phyloP scores from a whole-genome alignment of 1,140 invertebrate species.

The Littorina saxatilis region DNA sequence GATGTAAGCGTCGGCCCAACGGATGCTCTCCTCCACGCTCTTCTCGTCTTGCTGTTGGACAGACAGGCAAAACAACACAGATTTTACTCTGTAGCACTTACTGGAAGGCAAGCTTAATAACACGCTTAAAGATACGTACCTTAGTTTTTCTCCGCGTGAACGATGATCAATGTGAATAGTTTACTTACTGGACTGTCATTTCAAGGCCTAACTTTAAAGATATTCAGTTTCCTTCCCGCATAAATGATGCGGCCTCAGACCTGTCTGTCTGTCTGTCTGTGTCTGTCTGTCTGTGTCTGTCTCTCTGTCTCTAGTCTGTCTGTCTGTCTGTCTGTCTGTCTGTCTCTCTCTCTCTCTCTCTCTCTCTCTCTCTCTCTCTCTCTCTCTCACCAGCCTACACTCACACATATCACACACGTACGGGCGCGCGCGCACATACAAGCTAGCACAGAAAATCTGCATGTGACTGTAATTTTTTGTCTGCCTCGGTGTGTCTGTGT shows the following conservation, averaged over 20 bases:
- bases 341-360: not conserved
- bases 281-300: not conserved
- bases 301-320: too few species aligned
- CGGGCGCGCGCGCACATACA: not conserved
- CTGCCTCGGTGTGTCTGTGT: not conserved
- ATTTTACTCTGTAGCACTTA: too few species aligned
- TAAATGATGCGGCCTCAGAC: not conserved
- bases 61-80: too few species aligned
- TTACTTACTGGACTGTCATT: too few species aligned
- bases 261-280: not conserved
- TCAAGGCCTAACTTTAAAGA: too few species aligned
- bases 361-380: not conserved
- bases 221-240: too few species aligned
- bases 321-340: not conserved
- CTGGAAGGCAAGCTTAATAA: too few species aligned
- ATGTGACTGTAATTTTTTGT: not conserved
- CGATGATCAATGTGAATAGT: too few species aligned
- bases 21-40: conserved; percentile 85
- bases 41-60: conserved; percentile 82
- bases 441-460: not conserved
- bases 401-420: not conserved
- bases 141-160: too few species aligned
- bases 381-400: not conserved
- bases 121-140: too few species aligned
- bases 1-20: conserved; percentile 91